These are phyloP conservation scores for Agrypnia vestita DNA, from an alignment of 1,140 invertebrate genomes.

Conservation along the genomic window DNA sequence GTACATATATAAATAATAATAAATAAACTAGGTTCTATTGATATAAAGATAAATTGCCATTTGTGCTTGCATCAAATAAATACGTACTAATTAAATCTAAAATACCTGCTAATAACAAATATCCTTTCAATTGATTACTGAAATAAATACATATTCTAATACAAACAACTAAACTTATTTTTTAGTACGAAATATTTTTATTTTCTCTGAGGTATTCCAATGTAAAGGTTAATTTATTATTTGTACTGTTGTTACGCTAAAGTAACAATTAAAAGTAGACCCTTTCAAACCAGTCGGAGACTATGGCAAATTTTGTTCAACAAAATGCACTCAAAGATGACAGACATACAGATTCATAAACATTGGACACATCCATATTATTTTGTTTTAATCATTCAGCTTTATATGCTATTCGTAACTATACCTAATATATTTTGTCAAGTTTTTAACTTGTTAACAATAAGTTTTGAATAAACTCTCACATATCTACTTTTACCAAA, in stretches of 20 bases:
- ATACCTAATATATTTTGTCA: conserved; percentile 19
- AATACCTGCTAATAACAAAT: conserved; percentile 24
- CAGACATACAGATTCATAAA: not conserved
- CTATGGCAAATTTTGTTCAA: not conserved
- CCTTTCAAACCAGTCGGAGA: conserved; percentile 5
- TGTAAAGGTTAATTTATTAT: conserved; percentile 59
- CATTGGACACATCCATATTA: conserved; percentile 1
- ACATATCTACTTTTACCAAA: not conserved
- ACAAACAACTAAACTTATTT: conserved; percentile 32
- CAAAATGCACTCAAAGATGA: conserved; percentile 2
- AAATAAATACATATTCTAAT: conserved; percentile 11
- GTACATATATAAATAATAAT: too few species aligned
- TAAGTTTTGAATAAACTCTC: conserved; percentile 9
- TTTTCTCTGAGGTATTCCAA: conserved; percentile 58
- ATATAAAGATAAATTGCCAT: too few species aligned
- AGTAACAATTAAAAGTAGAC: conserved; percentile 49
- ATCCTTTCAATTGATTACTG: not conserved
- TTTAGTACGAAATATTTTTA: conserved; percentile 48
- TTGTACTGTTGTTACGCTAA: conserved; percentile 61
- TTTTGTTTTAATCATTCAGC: not conserved
- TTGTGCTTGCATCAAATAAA: too few species aligned
- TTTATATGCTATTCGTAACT: conserved; percentile 11
- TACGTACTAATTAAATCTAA: conserved; percentile 9
- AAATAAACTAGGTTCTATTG: too few species aligned
- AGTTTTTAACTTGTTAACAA: conserved; percentile 3